Evolutionary conservation across 2,888 invertebrate species (phyloP), one percentile per base, ranked within the genome.

Genomic region (Cotesia congregata): DNA sequence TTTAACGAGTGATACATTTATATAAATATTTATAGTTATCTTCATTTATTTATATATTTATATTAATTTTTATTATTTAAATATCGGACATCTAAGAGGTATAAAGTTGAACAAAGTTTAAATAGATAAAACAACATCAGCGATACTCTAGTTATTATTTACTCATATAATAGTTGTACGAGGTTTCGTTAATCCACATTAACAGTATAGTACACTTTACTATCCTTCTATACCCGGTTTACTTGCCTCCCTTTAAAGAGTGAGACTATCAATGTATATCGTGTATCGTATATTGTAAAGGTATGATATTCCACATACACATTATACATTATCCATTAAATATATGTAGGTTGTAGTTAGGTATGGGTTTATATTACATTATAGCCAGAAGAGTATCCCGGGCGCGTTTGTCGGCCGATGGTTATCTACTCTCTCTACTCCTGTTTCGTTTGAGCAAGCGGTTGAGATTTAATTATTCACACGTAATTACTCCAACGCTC

Each of bases 401-500:
- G 50, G 50, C 50, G 50, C 50, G 50, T 50, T 50, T 50, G 50
- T 50, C 50, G 50, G 50, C 65, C 65, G 65, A 30, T 20, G 30
- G 38, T 65, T 38, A 65, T 12, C 38, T 65, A 38, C 12, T 65
- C 20, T 38, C 71, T 72, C 67, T 68, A 20, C 62, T 73, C 59
- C 67, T 69, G 70, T 76, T 68, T 75, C 72, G 75, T 77, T 77
- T 70, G 76, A 78, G 78, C 72, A 50, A 50, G 77, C 75, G 64
- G 71, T 78, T 71, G 78, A 80, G 80, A 82, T 82, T 83, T 80
- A 82, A 82, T 83, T 83, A 81, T 82, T 82, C 81, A 81, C 82
- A 79, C 77, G 80, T 79, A 82, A 81, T 82, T 82, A 80, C 82
- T 79, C 75, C 50, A 68, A 67, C 67, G 38, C 70, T 67, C 50